Evolutionary conservation across 2,113 vertebrate species (phyloP).

Genomic region (Hymenochirus boettgeri): DNA sequence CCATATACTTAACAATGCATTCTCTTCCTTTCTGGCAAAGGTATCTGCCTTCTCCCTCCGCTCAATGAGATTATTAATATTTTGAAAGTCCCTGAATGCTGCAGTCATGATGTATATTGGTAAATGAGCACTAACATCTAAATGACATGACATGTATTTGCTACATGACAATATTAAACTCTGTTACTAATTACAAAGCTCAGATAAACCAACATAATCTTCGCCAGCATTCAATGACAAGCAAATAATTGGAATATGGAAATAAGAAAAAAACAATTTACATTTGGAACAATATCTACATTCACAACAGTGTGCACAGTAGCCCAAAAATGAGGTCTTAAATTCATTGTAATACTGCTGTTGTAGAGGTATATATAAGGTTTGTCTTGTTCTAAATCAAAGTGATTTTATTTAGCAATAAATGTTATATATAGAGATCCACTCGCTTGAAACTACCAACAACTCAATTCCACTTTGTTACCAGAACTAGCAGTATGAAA

Average conservation of each 20-base stretch:
- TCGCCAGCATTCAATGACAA: slow-evolving; percentile 29
- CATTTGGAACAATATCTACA: slow-evolving; percentile 14
- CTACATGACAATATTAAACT: slow-evolving; percentile 37
- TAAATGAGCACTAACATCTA: slow-evolving; percentile 31
- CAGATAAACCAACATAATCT: slow-evolving; percentile 36
- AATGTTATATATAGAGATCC: no score
- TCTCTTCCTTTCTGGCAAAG: no score
- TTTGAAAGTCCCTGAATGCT: slow-evolving; percentile 31
- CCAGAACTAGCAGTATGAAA: no score
- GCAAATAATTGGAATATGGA: slow-evolving; percentile 38
- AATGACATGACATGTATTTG: slow-evolving; percentile 32
- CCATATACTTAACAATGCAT: no score
- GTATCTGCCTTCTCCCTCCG: no score
- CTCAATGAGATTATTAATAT: background rate
- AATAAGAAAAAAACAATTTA: slow-evolving; percentile 25
- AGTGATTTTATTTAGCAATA: no score
- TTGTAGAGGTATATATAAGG: background rate
- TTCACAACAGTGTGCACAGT: slow-evolving; percentile 18
- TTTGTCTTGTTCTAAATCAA: no score
- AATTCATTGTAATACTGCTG: background rate
- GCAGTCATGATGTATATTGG: slow-evolving; percentile 30
- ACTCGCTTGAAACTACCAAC: no score
- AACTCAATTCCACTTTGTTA: no score
- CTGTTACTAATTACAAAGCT: slow-evolving; percentile 37
- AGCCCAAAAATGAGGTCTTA: slow-evolving; percentile 2